These are phyloP conservation scores for Acanthosepion lycidas DNA, from an alignment of 2,888 invertebrate genomes.

Conservation along the genomic window DNA sequence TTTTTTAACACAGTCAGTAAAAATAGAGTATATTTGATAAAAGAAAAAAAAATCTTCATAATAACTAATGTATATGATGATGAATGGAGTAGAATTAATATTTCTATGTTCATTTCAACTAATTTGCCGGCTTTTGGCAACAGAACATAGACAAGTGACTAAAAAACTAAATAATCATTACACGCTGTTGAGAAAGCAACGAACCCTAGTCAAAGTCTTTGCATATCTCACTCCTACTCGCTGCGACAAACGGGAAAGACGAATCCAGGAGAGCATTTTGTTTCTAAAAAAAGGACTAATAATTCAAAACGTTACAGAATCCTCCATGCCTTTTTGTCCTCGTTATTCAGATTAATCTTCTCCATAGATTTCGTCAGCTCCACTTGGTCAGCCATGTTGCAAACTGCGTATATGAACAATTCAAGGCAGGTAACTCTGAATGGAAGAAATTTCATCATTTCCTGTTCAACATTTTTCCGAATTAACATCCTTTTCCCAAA, in stretches of 20 bases:
- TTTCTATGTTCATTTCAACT: too few species aligned
- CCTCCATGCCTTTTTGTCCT: conserved; percentile 71
- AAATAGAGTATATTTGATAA: too few species aligned
- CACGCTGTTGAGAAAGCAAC: conserved; percentile 24
- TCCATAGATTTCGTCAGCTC: conserved; percentile 69
- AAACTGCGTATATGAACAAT: background rate
- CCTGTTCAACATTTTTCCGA: background rate
- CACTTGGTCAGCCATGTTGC: conserved; percentile 53
- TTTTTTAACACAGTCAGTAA: too few species aligned
- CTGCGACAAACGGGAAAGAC: conserved; percentile 62
- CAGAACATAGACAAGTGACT: background rate
- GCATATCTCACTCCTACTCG: conserved; percentile 61
- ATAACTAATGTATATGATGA: too few species aligned
- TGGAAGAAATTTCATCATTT: background rate
- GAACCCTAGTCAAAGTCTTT: conserved; percentile 59
- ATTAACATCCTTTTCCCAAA: too few species aligned
- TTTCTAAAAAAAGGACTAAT: conserved; percentile 49
- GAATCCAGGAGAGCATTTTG: conserved; percentile 65
- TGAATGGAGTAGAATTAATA: too few species aligned
- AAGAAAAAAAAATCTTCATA: too few species aligned
- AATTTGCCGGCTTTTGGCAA: background rate
- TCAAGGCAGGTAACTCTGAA: background rate
- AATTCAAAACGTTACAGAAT: conserved; percentile 56
- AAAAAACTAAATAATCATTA: background rate
- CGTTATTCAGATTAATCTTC: conserved; percentile 65